phyloP scores from a whole-genome alignment of 2,888 invertebrate genomes.

The Dicranocentrus wangi region DNA sequence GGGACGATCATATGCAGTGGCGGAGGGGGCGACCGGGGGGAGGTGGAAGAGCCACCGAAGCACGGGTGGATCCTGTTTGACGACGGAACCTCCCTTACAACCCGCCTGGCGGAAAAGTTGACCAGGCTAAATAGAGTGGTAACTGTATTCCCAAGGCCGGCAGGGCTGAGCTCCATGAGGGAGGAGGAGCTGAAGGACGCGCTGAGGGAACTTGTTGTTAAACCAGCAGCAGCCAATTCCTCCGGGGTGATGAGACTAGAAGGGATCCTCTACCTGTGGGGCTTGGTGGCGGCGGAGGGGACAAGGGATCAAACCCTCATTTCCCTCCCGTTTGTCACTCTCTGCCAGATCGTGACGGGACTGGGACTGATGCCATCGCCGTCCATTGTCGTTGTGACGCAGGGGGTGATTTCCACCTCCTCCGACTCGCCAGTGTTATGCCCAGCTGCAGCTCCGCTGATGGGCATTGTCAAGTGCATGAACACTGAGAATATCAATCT shows the following conservation, averaged over 20 bases:
- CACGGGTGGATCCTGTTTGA: conserved; percentile 1
- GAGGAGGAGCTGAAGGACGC: no score
- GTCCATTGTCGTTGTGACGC: conserved; percentile 15
- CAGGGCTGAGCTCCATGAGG: no score
- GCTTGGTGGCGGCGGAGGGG: not conserved
- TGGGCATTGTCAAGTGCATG: conserved; percentile 37
- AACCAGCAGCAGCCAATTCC: not conserved
- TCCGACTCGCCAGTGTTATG: conserved; percentile 13
- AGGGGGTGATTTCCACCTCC: conserved; percentile 15
- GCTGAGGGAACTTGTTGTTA: no score
- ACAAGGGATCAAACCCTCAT: not conserved
- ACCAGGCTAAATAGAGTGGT: not conserved
- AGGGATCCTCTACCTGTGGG: not conserved
- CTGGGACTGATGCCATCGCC: not conserved
- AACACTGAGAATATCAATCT: conserved; percentile 19
- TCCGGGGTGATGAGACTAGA: not conserved
- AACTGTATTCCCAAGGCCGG: not conserved
- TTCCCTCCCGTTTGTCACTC: not conserved
- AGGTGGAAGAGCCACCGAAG: not conserved
- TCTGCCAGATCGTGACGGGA: not conserved
- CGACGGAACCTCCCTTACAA: not conserved
- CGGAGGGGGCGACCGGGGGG: not conserved
- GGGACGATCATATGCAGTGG: not conserved
- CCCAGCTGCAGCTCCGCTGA: conserved; percentile 21
- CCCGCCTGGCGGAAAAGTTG: not conserved